Evolutionary conservation across 1,140 invertebrate genomes (phyloP), one percentile per base, ranked within the genome.

Genomic region (Stegodyphus dumicola): DNA sequence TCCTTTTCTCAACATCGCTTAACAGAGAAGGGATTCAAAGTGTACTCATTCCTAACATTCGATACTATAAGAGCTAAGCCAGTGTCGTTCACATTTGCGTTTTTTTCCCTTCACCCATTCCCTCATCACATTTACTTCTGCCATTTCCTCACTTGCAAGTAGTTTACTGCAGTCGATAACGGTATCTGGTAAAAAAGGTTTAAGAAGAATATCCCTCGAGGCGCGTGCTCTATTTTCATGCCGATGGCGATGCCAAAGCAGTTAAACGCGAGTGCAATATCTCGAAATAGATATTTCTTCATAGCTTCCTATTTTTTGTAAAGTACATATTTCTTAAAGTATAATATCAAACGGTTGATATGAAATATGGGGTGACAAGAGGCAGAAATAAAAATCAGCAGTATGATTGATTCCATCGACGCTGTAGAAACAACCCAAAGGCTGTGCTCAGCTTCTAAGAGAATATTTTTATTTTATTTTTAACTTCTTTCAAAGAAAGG

Each of bases 161-260:
- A 75, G 70, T 83, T 83, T 83, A 83, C 69, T 75, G 80, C 80
- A 33, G 10, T n/a, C 80, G 80, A 83, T 83, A 83, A 83, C 80
- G 80, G 79, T 83, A 83, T 83, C 80, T 74, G 69, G 80, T 83
- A 83, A 66, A 75, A 66, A 75, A 64, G 80, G 53, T 48, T 75
- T 75, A 75, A 83, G 53, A 73, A 83, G 69, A 83, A 73, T 67
- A 56, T 83, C 80, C 70, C 75, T n/a, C 17, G 17, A 65, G 76
- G 76, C 49, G 49, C 17, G 60, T 18, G 71, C 80, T 83, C 80
- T 83, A 83, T 74, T 83, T 83, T 75, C 80, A 83, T 54, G 80
- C 80, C 60, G 70, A 75, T 83, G 64, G 77, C 77, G 54, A 70
- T 79, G 77, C 77, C 67, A 66, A 54, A 67, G 71, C 69, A 83